Evolutionary conservation across 2,113 vertebrate genomes (phyloP).

Genomic region (Myiozetetes cayanensis): DNA sequence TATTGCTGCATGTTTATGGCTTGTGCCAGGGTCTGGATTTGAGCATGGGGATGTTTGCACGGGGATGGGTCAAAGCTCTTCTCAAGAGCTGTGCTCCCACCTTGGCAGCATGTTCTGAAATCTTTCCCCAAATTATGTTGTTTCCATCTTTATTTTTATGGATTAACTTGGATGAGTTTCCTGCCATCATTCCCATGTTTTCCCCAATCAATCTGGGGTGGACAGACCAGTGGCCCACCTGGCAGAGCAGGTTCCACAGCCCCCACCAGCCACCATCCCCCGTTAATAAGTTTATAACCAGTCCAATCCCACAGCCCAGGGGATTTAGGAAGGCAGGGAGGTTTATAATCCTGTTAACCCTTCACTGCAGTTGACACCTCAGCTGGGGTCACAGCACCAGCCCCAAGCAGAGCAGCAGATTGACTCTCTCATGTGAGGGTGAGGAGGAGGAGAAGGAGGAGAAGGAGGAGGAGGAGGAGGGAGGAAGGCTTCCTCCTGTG

Average conservation of each 20-base stretch:
- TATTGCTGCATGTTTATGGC: neutral
- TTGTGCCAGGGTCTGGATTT: neutral
- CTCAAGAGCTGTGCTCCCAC: neutral
- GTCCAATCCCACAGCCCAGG: neutral
- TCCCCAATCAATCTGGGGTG: fast-evolving
- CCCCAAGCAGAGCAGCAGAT: neutral
- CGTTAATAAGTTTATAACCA: conserved; percentile 39
- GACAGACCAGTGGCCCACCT: fast-evolving
- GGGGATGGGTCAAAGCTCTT: neutral
- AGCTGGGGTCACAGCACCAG: fast-evolving
- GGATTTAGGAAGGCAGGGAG: conserved; percentile 43
- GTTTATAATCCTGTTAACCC: conserved; percentile 54
- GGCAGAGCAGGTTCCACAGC: neutral
- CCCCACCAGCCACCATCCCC: neutral
- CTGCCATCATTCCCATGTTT: neutral
- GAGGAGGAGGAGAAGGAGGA: neutral
- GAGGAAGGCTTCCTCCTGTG: neutral
- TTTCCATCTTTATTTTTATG: neutral
- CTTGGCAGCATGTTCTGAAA: fast-evolving
- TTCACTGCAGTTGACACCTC: neutral
- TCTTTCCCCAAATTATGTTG: fast-evolving
- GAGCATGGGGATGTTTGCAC: fast-evolving
- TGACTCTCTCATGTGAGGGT: fast-evolving
- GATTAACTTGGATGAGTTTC: neutral
- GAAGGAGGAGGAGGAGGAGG: neutral